Percentiles rank a stretch among this genome's conserved stretches.
phyloP scores from a whole-genome alignment of 2,888 invertebrate species.

The Torymus auratus region DNA sequence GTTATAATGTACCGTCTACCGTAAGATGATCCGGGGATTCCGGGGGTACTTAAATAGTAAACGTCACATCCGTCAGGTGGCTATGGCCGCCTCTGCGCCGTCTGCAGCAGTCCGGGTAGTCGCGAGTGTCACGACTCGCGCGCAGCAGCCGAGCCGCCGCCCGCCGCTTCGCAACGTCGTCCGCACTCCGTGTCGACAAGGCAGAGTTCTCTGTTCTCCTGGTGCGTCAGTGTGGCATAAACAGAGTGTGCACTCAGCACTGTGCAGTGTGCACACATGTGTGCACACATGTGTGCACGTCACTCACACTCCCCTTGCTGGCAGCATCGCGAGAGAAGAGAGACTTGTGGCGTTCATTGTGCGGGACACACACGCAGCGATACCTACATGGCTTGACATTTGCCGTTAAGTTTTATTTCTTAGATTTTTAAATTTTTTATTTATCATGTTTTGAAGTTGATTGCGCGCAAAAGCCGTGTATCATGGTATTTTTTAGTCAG shows the following conservation, averaged over 20 bases:
- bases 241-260: too few species aligned
- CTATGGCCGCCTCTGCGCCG: neutral
- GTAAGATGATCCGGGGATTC: neutral
- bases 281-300: neutral
- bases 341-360: constrained; percentile 44
- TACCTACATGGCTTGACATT: constrained; percentile 30
- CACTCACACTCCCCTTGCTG: neutral
- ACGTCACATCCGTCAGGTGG: constrained; percentile 43
- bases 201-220: too few species aligned
- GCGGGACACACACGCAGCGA: neutral
- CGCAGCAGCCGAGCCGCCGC: neutral
- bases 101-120: too few species aligned
- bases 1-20: constrained; percentile 5
- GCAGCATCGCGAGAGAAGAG: neutral
- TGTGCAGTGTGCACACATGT: neutral
- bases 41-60: constrained; percentile 4
- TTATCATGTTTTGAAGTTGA: constrained; percentile 5
- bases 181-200: neutral
- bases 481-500: constrained; percentile 59
- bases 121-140: too few species aligned
- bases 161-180: neutral
- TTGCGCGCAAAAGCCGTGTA: constrained; percentile 7
- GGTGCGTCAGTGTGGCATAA: neutral
- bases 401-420: constrained; percentile 5
- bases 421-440: neutral